Conservation (phyloP, 2,888 invertebrate genomes). For the Conchocele bisecta region DNA sequence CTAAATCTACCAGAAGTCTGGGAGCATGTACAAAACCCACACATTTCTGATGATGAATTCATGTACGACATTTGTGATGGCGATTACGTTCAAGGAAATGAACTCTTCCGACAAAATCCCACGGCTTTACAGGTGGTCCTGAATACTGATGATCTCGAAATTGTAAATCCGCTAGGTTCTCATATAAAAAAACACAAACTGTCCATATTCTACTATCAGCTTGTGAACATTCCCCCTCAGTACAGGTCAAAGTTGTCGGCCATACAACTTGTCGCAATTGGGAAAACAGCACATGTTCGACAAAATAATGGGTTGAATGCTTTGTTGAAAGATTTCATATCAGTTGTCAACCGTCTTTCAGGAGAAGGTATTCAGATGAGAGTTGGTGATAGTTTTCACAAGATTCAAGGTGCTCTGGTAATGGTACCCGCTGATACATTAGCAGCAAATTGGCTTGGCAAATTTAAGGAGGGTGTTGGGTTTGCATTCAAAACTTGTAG, state of each 20-base stretch:
- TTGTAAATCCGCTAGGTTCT: constrained; percentile 45
- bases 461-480: constrained; percentile 37
- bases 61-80: constrained; percentile 35
- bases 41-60: constrained; percentile 8
- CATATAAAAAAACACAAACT: constrained; percentile 32
- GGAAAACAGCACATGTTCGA: neutral
- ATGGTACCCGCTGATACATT: constrained; percentile 30
- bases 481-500: constrained; percentile 32
- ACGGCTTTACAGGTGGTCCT: constrained; percentile 24
- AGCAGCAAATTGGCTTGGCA: constrained; percentile 33
- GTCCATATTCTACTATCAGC: constrained; percentile 4
- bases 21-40: constrained; percentile 16
- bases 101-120: constrained; percentile 25
- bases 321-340: constrained; percentile 2
- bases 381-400: neutral
- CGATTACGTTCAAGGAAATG: constrained; percentile 9
- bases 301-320: constrained; percentile 5
- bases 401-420: constrained; percentile 25
- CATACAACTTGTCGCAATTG: constrained; percentile 1
- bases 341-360: constrained; percentile 2
- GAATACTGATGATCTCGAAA: constrained; percentile 42
- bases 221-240: constrained; percentile 14
- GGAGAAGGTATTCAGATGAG: constrained; percentile 7
- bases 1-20: constrained; percentile 28
- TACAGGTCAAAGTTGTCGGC: constrained; percentile 13